Conservation (phyloP, 1,140 invertebrate genomes). For the Drosophila littoralis region DNA sequence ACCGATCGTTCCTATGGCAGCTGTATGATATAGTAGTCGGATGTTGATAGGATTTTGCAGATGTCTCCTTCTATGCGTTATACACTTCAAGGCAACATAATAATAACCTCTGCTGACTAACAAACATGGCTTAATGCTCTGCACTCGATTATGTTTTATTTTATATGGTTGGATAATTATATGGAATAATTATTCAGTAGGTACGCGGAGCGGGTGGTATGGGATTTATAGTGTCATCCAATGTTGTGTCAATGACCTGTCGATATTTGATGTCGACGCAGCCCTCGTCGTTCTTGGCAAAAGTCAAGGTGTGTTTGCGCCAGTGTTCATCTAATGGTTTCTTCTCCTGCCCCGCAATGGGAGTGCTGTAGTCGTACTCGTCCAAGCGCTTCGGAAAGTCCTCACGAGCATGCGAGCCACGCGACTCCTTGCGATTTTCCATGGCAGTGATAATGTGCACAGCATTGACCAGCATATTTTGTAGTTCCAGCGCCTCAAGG, state of each 20-base stretch:
- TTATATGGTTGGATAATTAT: no score
- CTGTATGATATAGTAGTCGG: no score
- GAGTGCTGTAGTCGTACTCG: constrained; percentile 87
- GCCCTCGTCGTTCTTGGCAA: constrained; percentile 89
- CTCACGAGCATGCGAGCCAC: constrained; percentile 98
- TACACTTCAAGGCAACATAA: no score
- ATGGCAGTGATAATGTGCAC: constrained; percentile 95
- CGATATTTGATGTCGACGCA: constrained; percentile 93
- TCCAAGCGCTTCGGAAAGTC: constrained; percentile 96
- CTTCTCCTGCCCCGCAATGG: constrained; percentile 87
- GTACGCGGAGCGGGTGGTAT: constrained; percentile 96
- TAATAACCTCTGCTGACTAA: no score
- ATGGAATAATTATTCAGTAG: constrained; percentile 86
- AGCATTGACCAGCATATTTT: constrained; percentile 97
- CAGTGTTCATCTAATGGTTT: constrained; percentile 93
- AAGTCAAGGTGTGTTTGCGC: constrained; percentile 96
- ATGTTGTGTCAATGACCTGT: constrained; percentile 95
- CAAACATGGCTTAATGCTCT: no score
- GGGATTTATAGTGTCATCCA: constrained; percentile 91
- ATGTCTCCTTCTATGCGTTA: no score
- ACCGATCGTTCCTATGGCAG: no score
- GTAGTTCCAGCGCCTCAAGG: constrained; percentile 97
- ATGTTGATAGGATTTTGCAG: no score
- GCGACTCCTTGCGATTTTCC: constrained; percentile 97
- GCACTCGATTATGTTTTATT: no score